Percentiles rank a stretch among this genome's conserved stretches.
Evolutionary conservation across 2,113 vertebrate genomes (phyloP).

Genomic region (Zosterops borbonicus): DNA sequence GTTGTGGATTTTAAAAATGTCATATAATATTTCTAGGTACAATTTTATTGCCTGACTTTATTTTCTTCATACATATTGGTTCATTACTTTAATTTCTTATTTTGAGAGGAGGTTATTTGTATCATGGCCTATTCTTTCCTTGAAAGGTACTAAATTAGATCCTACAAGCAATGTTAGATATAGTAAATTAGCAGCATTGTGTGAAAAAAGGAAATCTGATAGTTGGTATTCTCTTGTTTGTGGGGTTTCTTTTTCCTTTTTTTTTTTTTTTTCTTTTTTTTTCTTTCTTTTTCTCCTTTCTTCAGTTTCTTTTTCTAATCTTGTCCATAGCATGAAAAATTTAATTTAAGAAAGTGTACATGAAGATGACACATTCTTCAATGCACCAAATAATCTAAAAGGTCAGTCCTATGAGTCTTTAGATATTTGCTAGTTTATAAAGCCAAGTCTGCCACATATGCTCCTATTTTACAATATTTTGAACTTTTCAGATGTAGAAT

Average conservation of each 20-base stretch:
- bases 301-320: not conserved
- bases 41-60: not conserved
- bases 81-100: not conserved
- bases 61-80: not conserved
- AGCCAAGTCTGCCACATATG: not conserved
- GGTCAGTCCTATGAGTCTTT: not conserved
- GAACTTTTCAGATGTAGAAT: not conserved
- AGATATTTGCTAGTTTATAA: not conserved
- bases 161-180: not conserved
- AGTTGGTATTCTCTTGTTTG: not conserved
- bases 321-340: not conserved
- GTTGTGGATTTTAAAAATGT: not conserved
- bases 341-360: not conserved
- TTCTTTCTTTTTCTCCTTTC: not conserved
- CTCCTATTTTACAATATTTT: not conserved
- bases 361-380: accelerated
- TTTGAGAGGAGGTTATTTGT: not conserved
- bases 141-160: not conserved
- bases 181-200: not conserved
- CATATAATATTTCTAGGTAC: not conserved
- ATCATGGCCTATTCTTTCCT: not conserved
- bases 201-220: not conserved
- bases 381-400: not conserved
- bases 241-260: no score
- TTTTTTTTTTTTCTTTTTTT: not conserved